Conservation (phyloP, 2,797 vertebrate genomes). For the Hyperoplus lanceolatus region DNA sequence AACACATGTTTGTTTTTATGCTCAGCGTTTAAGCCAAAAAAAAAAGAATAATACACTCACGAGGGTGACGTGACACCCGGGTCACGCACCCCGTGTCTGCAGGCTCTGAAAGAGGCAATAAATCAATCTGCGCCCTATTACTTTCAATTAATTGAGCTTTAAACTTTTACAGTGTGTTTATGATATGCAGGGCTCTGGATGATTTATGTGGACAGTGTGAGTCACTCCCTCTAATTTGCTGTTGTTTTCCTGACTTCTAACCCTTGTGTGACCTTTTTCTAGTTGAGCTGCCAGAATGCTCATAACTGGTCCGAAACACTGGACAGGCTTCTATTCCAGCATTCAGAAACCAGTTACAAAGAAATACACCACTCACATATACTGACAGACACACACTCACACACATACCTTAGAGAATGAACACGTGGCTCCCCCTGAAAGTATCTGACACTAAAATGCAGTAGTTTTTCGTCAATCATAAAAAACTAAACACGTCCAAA, state of each 20-base stretch:
- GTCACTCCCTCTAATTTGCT: conserved; percentile 88
- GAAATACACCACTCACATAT: conserved; percentile 37
- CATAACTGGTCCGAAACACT: conserved; percentile 62
- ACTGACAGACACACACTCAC: conserved; percentile 49
- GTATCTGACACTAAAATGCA: conserved; percentile 38
- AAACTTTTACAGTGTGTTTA: conserved; percentile 94
- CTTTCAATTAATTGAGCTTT: conserved; percentile 92
- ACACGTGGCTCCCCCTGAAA: conserved; percentile 46
- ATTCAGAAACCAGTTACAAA: conserved; percentile 34
- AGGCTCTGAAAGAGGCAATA: conserved; percentile 85
- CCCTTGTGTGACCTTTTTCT: conserved; percentile 83
- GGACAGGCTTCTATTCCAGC: conserved; percentile 49
- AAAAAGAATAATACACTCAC: conserved; percentile 78
- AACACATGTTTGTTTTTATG: conserved; percentile 83
- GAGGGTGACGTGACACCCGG: conserved; percentile 83
- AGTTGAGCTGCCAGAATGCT: conserved; percentile 78
- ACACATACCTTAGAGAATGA: conserved; percentile 49
- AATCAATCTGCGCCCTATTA: conserved; percentile 90
- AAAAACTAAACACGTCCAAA: conserved; percentile 67
- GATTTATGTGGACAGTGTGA: conserved; percentile 91
- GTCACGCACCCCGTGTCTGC: conserved; percentile 82
- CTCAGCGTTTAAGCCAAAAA: conserved; percentile 61
- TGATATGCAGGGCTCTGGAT: conserved; percentile 85
- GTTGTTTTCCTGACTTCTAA: conserved; percentile 81
- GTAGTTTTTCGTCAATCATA: conserved; percentile 28